Conservation (phyloP, 2,888 invertebrate genomes). For the Drosophila testacea region DNA sequence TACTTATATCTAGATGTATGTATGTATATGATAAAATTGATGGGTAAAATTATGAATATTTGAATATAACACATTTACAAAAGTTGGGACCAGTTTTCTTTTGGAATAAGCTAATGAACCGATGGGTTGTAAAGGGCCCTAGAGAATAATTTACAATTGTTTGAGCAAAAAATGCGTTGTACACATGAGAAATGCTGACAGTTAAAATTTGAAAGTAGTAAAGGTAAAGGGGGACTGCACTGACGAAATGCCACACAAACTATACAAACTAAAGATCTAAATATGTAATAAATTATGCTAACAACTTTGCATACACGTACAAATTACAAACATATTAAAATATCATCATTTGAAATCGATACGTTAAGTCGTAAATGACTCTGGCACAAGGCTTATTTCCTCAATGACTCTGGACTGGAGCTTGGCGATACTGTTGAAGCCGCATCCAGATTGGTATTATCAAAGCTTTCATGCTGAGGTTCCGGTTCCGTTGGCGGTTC, state of each 20-base stretch:
- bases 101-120: constrained; percentile 8
- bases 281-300: constrained; percentile 41
- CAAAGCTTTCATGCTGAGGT: constrained; percentile 63
- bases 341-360: constrained; percentile 19
- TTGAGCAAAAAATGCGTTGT: constrained; percentile 51
- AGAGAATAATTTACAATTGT: constrained; percentile 53
- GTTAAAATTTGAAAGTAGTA: constrained; percentile 8
- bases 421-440: constrained; percentile 70
- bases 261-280: constrained; percentile 24
- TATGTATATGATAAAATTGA: constrained; percentile 18
- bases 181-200: constrained; percentile 36
- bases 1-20: constrained; percentile 35
- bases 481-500: constrained; percentile 64
- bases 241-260: constrained; percentile 18
- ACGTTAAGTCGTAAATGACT: constrained; percentile 9
- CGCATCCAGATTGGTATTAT: constrained; percentile 65
- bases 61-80: constrained; percentile 59
- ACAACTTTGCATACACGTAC: constrained; percentile 12
- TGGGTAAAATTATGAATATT: constrained; percentile 26
- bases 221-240: constrained; percentile 22
- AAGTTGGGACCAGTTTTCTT: constrained; percentile 26
- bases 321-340: constrained; percentile 16
- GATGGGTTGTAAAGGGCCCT: constrained; percentile 45
- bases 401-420: constrained; percentile 62
- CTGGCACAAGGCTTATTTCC: constrained; percentile 46